A percentile compares a stretch with the other conserved stretches of the same genome.
Conservation (phyloP, 2,888 invertebrate genomes). For the Chesias legatella region DNA sequence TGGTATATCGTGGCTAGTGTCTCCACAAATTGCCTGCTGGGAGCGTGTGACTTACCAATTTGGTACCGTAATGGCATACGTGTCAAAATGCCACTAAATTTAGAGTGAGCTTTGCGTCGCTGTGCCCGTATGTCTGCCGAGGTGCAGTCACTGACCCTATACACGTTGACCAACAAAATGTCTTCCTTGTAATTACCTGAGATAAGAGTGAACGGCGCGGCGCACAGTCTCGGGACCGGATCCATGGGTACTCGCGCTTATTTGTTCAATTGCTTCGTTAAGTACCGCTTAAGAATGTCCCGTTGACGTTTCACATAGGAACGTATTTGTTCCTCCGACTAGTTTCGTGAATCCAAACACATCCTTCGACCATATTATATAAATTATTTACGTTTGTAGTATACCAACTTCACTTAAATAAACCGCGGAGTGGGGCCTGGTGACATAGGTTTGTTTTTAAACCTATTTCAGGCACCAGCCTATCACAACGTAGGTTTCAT, state of each 20-base stretch:
- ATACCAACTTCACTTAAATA: no score
- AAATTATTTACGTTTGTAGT: no score
- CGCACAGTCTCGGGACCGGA: slow-evolving; percentile 72
- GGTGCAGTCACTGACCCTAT: slow-evolving; percentile 9
- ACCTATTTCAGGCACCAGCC: no score
- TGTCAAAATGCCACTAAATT: slow-evolving; percentile 7
- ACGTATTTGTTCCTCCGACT: slow-evolving; percentile 33
- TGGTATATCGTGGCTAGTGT: slow-evolving; percentile 70
- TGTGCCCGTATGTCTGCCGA: slow-evolving; percentile 19
- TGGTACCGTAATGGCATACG: slow-evolving; percentile 19
- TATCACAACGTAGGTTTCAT: no score
- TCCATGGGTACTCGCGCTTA: slow-evolving; percentile 65
- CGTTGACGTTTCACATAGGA: slow-evolving; percentile 59
- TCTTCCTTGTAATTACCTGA: slow-evolving; percentile 3
- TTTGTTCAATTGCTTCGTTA: slow-evolving; percentile 70
- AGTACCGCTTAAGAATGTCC: slow-evolving; percentile 51
- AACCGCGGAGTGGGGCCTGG: no score
- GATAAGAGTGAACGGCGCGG: slow-evolving; percentile 43
- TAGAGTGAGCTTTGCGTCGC: slow-evolving; percentile 10
- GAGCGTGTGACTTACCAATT: slow-evolving; percentile 44
- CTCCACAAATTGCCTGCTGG: slow-evolving; percentile 59
- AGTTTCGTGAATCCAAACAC: no score
- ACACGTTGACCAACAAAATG: background rate
- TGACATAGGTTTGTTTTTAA: no score
- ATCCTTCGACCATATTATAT: no score